Conservation (phyloP, 2,888 invertebrate species). For the Conomelus anceps region DNA sequence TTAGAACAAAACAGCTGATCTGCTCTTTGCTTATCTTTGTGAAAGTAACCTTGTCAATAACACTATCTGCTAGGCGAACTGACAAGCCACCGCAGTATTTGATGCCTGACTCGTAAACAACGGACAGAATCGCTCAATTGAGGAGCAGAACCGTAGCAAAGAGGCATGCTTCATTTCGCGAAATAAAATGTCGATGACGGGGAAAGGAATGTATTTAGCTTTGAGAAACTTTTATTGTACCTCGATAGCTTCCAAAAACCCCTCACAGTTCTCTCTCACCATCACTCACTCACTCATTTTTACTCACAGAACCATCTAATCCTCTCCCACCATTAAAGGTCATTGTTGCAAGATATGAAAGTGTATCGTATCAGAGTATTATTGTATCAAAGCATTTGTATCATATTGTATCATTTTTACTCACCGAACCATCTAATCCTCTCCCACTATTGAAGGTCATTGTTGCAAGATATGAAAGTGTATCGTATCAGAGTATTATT, state of each 20-base stretch:
- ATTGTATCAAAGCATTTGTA: no score
- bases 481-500: no score
- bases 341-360: background rate
- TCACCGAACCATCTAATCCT: background rate
- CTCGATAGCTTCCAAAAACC: no score
- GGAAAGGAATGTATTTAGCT: background rate
- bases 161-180: background rate
- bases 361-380: no score
- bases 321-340: background rate
- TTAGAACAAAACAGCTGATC: background rate
- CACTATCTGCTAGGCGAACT: no score
- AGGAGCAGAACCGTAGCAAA: background rate
- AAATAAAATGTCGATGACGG: background rate
- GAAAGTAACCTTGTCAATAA: background rate
- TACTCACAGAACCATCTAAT: background rate
- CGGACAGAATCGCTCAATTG: background rate
- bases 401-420: background rate
- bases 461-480: background rate
- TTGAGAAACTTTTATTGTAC: background rate
- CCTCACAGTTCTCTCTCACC: no score
- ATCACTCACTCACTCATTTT: no score
- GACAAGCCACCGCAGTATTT: no score
- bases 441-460: background rate
- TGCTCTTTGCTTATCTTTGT: background rate
- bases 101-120: background rate